Conservation (phyloP, 2,113 vertebrate species). For the Willisornis vidua region DNA sequence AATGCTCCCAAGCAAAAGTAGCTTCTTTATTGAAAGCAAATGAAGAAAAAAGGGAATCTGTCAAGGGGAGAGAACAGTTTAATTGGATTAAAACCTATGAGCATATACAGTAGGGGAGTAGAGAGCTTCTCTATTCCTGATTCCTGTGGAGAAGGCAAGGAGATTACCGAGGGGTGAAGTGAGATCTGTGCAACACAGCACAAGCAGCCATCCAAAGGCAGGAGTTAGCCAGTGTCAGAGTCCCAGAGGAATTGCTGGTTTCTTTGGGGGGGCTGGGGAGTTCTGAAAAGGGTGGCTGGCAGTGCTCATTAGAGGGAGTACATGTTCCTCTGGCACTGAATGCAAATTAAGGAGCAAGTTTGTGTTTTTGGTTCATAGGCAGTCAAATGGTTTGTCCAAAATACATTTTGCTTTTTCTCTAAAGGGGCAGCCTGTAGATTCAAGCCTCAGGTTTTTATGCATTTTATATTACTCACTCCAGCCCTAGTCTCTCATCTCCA, state of each 20-base stretch:
- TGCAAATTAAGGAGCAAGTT: conserved; percentile 68
- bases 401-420: conserved; percentile 47
- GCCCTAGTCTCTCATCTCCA: conserved; percentile 33
- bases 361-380: conserved; percentile 65
- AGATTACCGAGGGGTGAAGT: not conserved
- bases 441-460: conserved; percentile 34
- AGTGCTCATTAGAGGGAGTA: conserved; percentile 54
- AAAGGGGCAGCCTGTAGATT: conserved; percentile 33
- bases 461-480: conserved; percentile 53
- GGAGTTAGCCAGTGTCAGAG: conserved; percentile 29
- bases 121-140: conserved; percentile 21
- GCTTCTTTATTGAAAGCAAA: conserved; percentile 78
- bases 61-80: conserved; percentile 58
- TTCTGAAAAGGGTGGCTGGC: conserved; percentile 48
- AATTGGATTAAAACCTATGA: conserved; percentile 75
- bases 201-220: conserved; percentile 50
- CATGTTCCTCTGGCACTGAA: conserved; percentile 54
- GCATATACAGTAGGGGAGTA: conserved; percentile 61
- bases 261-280: conserved; percentile 44
- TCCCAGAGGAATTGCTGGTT: conserved; percentile 21
- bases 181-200: not conserved
- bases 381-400: conserved; percentile 70
- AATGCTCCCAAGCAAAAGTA: conserved; percentile 76
- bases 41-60: conserved; percentile 71
- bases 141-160: conserved; percentile 59